phyloP scores from a whole-genome alignment of 2,797 vertebrate species.

The Onychomys arenicola region DNA sequence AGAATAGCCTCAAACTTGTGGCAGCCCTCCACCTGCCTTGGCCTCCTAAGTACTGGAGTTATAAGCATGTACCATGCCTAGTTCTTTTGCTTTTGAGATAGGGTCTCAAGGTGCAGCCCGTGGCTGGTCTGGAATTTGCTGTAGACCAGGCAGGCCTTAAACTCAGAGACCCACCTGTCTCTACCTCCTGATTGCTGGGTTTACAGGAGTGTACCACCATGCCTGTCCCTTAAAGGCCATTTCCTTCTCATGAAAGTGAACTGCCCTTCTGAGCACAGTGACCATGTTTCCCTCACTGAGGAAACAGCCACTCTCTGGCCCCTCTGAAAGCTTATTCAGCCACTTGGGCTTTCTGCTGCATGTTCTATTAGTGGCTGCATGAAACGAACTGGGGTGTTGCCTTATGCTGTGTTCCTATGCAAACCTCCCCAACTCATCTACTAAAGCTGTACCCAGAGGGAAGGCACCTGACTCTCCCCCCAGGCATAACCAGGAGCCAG shows the following conservation, averaged over 20 bases:
- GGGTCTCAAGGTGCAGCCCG: neutral
- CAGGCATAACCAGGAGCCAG: neutral
- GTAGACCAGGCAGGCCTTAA: neutral
- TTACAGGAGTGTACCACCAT: neutral
- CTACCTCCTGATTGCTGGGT: neutral
- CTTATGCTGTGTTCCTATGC: neutral
- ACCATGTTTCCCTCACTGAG: neutral
- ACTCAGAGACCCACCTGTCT: neutral
- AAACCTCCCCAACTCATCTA: rapidly evolving
- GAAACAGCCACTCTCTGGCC: neutral
- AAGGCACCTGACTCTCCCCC: neutral
- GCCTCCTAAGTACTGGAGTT: neutral
- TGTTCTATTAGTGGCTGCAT: neutral
- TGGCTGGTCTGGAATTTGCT: neutral
- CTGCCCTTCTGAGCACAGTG: neutral
- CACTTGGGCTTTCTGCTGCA: neutral
- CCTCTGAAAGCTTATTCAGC: neutral
- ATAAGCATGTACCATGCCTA: neutral
- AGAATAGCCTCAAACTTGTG: neutral
- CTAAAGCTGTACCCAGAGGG: rapidly evolving
- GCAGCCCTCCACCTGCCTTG: neutral
- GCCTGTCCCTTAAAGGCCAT: neutral
- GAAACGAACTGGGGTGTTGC: neutral
- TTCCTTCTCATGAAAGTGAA: neutral
- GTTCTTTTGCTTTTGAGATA: neutral